These are phyloP conservation scores for Pipistrellus kuhlii DNA, from an alignment of 2,797 vertebrate species.

Conservation along the genomic window DNA sequence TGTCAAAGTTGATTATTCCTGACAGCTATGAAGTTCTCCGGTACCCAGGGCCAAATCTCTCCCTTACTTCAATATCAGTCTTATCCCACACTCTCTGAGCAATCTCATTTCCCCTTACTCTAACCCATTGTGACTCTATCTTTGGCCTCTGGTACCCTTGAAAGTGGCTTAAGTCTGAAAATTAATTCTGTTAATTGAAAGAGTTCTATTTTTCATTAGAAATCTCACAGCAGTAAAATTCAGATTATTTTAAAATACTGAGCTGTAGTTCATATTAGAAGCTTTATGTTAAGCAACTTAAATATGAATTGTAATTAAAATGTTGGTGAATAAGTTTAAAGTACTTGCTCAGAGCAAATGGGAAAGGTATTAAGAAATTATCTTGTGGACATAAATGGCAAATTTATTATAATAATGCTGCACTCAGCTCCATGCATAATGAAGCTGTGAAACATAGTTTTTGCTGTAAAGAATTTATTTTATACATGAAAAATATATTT, in stretches of 20 bases:
- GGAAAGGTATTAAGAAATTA: background rate
- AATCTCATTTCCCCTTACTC: background rate
- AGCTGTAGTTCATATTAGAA: background rate
- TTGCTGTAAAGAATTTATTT: slow-evolving; percentile 18
- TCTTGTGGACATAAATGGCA: background rate
- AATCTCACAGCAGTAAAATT: slow-evolving; percentile 39
- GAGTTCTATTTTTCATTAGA: slow-evolving; percentile 18
- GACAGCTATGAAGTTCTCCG: background rate
- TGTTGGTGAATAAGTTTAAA: slow-evolving; percentile 29
- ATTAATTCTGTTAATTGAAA: slow-evolving; percentile 13
- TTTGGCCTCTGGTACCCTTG: background rate
- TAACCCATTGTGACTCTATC: background rate
- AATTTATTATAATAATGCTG: slow-evolving; percentile 34
- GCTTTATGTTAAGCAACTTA: background rate
- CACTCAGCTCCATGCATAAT: background rate
- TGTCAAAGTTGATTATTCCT: slow-evolving; percentile 51
- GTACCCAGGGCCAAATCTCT: too few relatives aligned
- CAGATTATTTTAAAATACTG: slow-evolving; percentile 22
- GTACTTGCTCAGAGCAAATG: background rate
- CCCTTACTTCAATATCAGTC: background rate
- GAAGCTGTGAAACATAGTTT: background rate
- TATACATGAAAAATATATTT: background rate
- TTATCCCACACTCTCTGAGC: background rate
- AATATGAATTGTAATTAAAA: slow-evolving; percentile 14
- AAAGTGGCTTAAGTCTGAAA: background rate